phyloP scores from a whole-genome alignment of 1,140 invertebrate genomes.

The Capitella teleta region DNA sequence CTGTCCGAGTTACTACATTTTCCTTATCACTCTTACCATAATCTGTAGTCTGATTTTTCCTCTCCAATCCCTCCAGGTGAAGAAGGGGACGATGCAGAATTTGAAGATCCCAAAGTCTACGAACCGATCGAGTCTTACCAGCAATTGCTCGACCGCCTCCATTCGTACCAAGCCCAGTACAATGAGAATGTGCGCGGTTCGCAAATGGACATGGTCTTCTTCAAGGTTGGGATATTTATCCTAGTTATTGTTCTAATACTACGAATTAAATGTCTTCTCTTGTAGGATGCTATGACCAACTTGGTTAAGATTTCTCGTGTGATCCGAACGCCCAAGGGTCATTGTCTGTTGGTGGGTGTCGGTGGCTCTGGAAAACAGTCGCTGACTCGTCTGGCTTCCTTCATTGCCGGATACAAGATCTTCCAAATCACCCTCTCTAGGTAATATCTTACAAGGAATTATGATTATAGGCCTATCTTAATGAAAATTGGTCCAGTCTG shows the following conservation, averaged over 20 bases:
- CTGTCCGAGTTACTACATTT: too few relatives aligned
- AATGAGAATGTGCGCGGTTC: conserved; percentile 91
- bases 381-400: conserved; percentile 85
- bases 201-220: conserved; percentile 97
- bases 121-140: conserved; percentile 67
- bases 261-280: neutral
- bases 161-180: conserved; percentile 83
- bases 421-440: conserved; percentile 90
- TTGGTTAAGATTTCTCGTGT: conserved; percentile 90
- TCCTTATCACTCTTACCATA: too few relatives aligned
- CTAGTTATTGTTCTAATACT: neutral
- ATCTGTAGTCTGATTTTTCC: too few relatives aligned
- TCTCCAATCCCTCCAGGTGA: conserved; percentile 55
- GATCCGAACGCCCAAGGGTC: conserved; percentile 84
- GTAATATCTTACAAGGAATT: too few relatives aligned
- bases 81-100: conserved; percentile 73
- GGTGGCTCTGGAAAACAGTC: conserved; percentile 96
- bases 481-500: too few relatives aligned
- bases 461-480: too few relatives aligned
- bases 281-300: conserved; percentile 83
- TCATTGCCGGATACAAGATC: conserved; percentile 91
- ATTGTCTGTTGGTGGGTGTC: conserved; percentile 88
- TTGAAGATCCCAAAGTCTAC: conserved; percentile 87
- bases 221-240: conserved; percentile 49
- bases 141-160: conserved; percentile 66